Base-by-base conservation (phyloP, 2,888 invertebrate genomes). In the Drosophila paracracens region DNA sequence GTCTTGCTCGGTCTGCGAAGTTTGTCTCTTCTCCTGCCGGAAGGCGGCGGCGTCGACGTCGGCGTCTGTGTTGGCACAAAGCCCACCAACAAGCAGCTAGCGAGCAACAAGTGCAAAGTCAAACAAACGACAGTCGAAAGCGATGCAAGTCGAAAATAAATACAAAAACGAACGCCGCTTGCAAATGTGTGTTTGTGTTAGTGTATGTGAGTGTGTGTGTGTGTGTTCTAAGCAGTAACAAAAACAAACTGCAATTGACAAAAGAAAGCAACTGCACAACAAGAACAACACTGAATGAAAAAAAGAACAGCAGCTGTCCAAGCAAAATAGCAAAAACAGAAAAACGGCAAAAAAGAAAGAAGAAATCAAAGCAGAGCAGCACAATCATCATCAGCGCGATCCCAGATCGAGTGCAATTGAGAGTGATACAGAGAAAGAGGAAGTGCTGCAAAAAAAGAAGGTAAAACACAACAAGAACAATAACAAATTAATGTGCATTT, bases 251-350 rank as follows among this genome's bases (percentile, higher is more conserved):
- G 78, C 77, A 68, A 64, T 60, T 33, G 40, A 40, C 36, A 48
- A 52, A 57, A 50, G 48, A 66, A 60, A 36, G 48, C 48, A 48
- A 50, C 56, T 70, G 61, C 48, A 56, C 60, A 57, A 56, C 56
- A 54, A 50, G 48, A 75, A 69, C 35, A 54, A 63, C 53, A 57
- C 33, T 50, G 51, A 51, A 50, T 62, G 33, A 43, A 27, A 35
- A 62, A 57, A 75, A 71, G 64, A 67, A 71, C 67, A 71, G 82
- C 82, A 82, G 81, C 86, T 85, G 72, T 74, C 77, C 64, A 56
- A 74, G 70, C 61, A 52, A 52, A 74, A 69, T 62, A 64, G 66
- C 56, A 65, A 65, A 60, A 73, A 77, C 58, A 61, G 61, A 62
- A 60, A 59, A 62, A 70, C 56, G 56, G 65, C 60, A 70, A 68